Percentiles rank a stretch among this genome's conserved stretches.
Evolutionary conservation across 2,888 invertebrate genomes (phyloP).

Genomic region (Apocheima hispidaria): DNA sequence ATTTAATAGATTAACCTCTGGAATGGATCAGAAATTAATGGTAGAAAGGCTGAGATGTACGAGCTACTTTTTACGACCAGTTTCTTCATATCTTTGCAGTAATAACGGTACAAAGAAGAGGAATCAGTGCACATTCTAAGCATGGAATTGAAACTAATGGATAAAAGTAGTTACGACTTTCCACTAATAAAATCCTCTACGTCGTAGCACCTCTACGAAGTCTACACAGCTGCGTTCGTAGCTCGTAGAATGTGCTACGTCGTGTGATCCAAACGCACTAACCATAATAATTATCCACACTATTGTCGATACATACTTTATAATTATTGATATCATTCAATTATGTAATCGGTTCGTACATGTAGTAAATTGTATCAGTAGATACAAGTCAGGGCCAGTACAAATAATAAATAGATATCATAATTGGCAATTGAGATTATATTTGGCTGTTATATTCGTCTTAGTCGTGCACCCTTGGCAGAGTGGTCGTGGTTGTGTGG

Average conservation of each 20-base stretch:
- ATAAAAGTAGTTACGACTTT: conserved; percentile 8
- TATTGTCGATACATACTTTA: too few species aligned
- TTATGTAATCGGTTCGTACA: too few species aligned
- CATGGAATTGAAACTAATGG: conserved; percentile 9
- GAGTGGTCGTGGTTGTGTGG: too few species aligned
- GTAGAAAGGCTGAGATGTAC: not conserved
- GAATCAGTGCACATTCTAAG: conserved; percentile 3
- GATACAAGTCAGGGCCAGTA: too few species aligned
- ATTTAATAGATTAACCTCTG: not conserved
- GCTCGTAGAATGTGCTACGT: conserved; percentile 16
- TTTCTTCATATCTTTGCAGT: not conserved
- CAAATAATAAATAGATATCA: too few species aligned
- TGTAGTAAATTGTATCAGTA: too few species aligned
- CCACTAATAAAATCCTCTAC: conserved; percentile 3
- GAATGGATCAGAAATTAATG: not conserved
- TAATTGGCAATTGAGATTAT: too few species aligned
- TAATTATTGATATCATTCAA: too few species aligned
- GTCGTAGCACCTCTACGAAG: conserved; percentile 19
- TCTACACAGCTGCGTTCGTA: conserved; percentile 10
- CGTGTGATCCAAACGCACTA: too few species aligned
- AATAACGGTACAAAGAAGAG: conserved; percentile 1
- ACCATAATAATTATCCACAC: too few species aligned
- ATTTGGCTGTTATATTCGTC: too few species aligned
- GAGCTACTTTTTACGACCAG: not conserved
- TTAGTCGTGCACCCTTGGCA: too few species aligned